phyloP scores from a whole-genome alignment of 2,888 invertebrate genomes.

The Yponomeuta cagnagella region DNA sequence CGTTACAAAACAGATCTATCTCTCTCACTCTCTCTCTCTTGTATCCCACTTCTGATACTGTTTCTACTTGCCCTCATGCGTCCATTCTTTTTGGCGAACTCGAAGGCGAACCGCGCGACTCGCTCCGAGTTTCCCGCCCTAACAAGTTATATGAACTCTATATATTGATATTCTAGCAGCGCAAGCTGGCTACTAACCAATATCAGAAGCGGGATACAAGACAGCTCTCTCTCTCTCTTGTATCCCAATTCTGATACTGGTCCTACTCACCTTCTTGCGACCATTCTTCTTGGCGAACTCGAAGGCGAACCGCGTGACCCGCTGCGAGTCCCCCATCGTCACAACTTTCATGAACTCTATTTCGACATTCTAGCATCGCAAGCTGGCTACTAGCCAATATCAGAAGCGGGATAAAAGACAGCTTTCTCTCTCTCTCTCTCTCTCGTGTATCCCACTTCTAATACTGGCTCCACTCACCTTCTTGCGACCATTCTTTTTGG shows the following conservation, averaged over 20 bases:
- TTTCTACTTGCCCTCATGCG: conserved; percentile 81
- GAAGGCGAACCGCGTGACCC: conserved; percentile 91
- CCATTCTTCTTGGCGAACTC: conserved; percentile 72
- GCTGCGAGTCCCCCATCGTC: conserved; percentile 87
- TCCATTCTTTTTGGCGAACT: conserved; percentile 88
- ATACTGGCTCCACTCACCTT: background rate
- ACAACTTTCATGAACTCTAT: conserved; percentile 98
- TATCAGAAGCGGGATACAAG: no score
- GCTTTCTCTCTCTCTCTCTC: no score
- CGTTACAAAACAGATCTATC: no score
- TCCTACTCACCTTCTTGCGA: background rate
- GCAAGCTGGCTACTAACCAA: conserved; percentile 58
- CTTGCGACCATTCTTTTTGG: conserved; percentile 61
- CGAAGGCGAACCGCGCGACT: conserved; percentile 95
- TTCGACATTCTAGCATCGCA: conserved; percentile 54
- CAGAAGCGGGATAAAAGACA: no score
- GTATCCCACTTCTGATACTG: no score
- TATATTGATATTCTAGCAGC: conserved; percentile 51
- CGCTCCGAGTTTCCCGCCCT: conserved; percentile 83
- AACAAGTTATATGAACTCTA: conserved; percentile 97
- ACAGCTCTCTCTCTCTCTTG: no score
- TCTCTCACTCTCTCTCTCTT: no score
- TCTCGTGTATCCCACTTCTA: no score
- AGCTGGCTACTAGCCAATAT: conserved; percentile 58
- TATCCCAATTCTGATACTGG: no score